Percentiles rank a stretch among this genome's conserved stretches.
These are phyloP conservation scores for Didymodactylos carnosus DNA, from an alignment of 2,888 invertebrate species.

Conservation along the genomic window DNA sequence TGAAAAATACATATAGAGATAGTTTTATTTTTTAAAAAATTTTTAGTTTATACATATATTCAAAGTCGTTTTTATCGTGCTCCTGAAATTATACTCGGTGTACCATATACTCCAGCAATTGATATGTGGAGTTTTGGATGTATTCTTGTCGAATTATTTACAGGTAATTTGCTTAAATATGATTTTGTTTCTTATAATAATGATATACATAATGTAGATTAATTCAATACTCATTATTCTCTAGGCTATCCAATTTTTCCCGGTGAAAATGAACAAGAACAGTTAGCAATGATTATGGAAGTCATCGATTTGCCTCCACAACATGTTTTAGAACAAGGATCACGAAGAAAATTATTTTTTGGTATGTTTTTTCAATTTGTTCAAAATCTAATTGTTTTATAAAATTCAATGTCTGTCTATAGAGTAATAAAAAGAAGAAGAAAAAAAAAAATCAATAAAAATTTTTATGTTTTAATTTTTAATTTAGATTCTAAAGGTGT, in stretches of 20 bases:
- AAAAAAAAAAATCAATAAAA: neutral
- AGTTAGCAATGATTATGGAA: conserved; percentile 90
- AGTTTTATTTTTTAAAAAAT: neutral
- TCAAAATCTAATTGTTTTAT: too few relatives aligned
- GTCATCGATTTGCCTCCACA: conserved; percentile 71
- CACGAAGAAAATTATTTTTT: conserved; percentile 36
- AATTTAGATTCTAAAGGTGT: conserved; percentile 58
- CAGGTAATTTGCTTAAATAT: conserved; percentile 32
- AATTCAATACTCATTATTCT: too few relatives aligned
- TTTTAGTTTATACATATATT: conserved; percentile 71
- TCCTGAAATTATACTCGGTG: conserved; percentile 55
- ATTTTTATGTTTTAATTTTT: neutral
- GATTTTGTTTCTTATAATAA: neutral
- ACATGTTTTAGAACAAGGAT: conserved; percentile 60
- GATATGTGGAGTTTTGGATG: conserved; percentile 98
- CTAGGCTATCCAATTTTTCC: conserved; percentile 69
- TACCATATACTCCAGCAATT: conserved; percentile 76
- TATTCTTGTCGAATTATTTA: conserved; percentile 80
- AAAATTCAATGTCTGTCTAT: neutral
- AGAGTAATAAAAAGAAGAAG: neutral
- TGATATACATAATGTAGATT: neutral
- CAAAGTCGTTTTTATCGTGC: conserved; percentile 35
- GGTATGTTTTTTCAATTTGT: neutral
- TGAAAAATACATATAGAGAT: too few relatives aligned
- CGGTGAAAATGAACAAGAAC: conserved; percentile 87